Evolutionary conservation across 2,888 invertebrate species (phyloP).

Genomic region (Branchellion lobata): DNA sequence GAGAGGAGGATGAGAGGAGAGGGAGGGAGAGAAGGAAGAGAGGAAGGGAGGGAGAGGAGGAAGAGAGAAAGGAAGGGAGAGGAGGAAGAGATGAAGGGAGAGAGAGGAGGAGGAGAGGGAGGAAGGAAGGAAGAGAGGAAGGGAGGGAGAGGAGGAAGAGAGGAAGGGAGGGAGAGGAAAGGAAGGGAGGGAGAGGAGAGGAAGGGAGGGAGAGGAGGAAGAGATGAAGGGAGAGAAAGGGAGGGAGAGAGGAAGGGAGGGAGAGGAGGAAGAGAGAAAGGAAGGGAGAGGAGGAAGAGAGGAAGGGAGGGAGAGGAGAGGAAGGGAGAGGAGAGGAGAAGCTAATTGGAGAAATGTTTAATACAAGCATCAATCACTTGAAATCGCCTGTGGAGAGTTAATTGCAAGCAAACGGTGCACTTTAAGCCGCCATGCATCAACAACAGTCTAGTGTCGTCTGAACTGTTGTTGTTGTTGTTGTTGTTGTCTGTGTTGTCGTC

Average conservation of each 20-base stretch:
- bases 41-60: neutral
- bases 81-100: too few species aligned
- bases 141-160: neutral
- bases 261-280: neutral
- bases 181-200: neutral
- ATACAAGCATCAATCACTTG: too few species aligned
- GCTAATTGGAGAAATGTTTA: too few species aligned
- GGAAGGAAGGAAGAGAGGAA: neutral
- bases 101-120: neutral
- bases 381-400: too few species aligned
- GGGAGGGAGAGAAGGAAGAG: neutral
- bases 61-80: slow-evolving; percentile 1
- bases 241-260: neutral
- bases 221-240: too few species aligned
- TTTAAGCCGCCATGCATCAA: too few species aligned
- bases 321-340: neutral
- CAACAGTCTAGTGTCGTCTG: too few species aligned
- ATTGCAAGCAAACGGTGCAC: too few species aligned
- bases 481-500: too few species aligned
- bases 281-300: neutral
- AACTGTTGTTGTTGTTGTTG: too few species aligned
- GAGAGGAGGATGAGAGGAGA: neutral
- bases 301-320: neutral
- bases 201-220: too few species aligned
- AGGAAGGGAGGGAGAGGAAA: neutral